phyloP scores from a whole-genome alignment of 2,888 invertebrate species.

The Amiota mariae region DNA sequence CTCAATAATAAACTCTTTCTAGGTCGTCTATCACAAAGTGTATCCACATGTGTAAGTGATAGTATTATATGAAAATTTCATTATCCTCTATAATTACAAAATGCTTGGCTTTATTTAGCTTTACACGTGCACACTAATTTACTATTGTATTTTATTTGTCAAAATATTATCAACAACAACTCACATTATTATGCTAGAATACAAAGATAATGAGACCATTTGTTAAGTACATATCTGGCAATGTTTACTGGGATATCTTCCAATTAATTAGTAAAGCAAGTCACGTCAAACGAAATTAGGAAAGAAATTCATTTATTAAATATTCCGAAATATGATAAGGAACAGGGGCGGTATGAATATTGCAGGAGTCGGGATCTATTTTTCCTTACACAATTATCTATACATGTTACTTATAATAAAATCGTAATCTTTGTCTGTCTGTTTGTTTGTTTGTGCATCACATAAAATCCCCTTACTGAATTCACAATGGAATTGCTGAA shows the following conservation, averaged over 20 bases:
- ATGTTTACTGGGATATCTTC: neutral
- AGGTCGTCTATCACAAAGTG: neutral
- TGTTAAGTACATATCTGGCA: too few relatives aligned
- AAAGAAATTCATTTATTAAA: neutral
- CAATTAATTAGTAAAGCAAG: slow-evolving; percentile 14
- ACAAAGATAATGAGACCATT: neutral
- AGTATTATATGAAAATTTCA: neutral
- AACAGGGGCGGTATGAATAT: too few relatives aligned
- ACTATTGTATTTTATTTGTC: neutral
- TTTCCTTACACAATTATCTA: too few relatives aligned
- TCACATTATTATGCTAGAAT: neutral
- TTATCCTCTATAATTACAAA: neutral
- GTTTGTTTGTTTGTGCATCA: too few relatives aligned
- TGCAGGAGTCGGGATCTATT: too few relatives aligned
- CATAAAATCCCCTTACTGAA: too few relatives aligned
- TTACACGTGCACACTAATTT: neutral
- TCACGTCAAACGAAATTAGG: slow-evolving; percentile 52
- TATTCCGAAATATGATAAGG: too few relatives aligned
- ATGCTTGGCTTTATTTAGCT: neutral
- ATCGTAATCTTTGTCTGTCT: too few relatives aligned
- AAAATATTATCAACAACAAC: neutral
- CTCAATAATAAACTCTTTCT: neutral
- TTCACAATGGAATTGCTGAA: too few relatives aligned
- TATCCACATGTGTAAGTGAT: neutral
- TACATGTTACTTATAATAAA: too few relatives aligned